These are phyloP conservation scores for Stomatorhinus ivindoensis DNA, from an alignment of 2,113 vertebrate genomes.

Conservation along the genomic window DNA sequence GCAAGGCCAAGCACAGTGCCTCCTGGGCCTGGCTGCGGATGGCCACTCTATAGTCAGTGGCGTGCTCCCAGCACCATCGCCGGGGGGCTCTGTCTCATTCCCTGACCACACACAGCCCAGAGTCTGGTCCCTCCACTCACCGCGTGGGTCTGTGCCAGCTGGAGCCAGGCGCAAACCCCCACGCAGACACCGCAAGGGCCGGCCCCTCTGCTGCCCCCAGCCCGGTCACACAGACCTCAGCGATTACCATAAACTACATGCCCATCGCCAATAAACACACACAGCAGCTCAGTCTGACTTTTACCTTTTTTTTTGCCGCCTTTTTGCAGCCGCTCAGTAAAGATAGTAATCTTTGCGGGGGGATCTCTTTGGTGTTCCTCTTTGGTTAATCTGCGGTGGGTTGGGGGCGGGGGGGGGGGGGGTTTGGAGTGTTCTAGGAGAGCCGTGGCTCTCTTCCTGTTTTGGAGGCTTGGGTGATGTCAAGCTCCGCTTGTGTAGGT, in stretches of 20 bases:
- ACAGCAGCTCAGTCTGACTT: conserved; percentile 43
- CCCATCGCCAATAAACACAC: conserved; percentile 56
- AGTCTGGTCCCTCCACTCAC: conserved; percentile 16
- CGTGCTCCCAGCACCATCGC: background rate
- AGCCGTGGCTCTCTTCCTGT: conserved; percentile 36
- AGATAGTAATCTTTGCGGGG: conserved; percentile 34
- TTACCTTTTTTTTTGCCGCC: conserved; percentile 18
- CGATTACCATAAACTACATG: conserved; percentile 50
- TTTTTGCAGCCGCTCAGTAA: conserved; percentile 33
- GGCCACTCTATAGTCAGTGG: background rate
- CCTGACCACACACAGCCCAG: conserved; percentile 23
- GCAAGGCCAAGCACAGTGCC: background rate
- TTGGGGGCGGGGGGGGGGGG: background rate
- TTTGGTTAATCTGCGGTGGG: background rate
- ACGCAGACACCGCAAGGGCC: conserved; percentile 32
- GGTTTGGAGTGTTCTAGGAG: conserved; percentile 28
- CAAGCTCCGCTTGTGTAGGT: conserved; percentile 33
- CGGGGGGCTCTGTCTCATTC: conserved; percentile 7
- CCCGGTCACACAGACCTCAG: conserved; percentile 49
- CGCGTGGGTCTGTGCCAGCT: conserved; percentile 26
- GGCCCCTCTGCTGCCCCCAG: conserved; percentile 19
- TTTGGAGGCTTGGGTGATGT: conserved; percentile 50
- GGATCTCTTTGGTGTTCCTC: conserved; percentile 9
- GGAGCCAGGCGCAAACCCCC: conserved; percentile 26
- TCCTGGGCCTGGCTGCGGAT: background rate